Base-by-base conservation (phyloP, 2,113 vertebrate genomes). In the Mungos mungo region DNA sequence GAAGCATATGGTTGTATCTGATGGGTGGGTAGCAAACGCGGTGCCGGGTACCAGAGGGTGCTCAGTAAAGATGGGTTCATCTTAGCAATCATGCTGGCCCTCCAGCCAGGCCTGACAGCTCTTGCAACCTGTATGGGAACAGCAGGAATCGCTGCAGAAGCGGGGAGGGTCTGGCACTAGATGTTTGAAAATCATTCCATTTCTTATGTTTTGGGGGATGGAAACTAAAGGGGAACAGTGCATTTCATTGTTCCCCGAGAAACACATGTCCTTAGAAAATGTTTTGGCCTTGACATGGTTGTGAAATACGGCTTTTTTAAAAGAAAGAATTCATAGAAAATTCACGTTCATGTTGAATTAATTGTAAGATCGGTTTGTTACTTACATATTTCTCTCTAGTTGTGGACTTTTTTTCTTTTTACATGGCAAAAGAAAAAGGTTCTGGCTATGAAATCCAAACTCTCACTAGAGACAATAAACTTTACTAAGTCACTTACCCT, bases 361-460 rank as follows among this genome's bases (percentile, higher is more conserved):
- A 94, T 95, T 89, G 94, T 77, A 86, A 79, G 25, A 60, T 41
- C 60, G 27, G 88, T 79, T 95, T 89, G 69, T 57, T 90, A 90
- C 88, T 93, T 54, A 54, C 71, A 5, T 2, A 29, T 86, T 65
- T 88, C 45, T 96, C 95, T 91, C 18, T 77, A 50, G 85, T 91
- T 72, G 66, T 60, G 57, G 77, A 27, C 33, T 57, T 69, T n/a
- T n/a, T 69, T 72, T 66, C 5, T 72, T n/a, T 60, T 91, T 68
- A 54, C 45, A 41, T 41, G 94, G 52, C 31, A 77, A 95, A 80
- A 95, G 66, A 95, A 95, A 33, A 66, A 81, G 47, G 31, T 79
- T 54, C 16, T 96, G 45, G 27, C 9, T 81, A 63, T 84, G 69
- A 96, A 93, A 96, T 81, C 25, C 50, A 81, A 71, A 88, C 52